Evolutionary conservation across 2,797 vertebrate genomes (phyloP).

Genomic region (Neosilurus mollespiculum): DNA sequence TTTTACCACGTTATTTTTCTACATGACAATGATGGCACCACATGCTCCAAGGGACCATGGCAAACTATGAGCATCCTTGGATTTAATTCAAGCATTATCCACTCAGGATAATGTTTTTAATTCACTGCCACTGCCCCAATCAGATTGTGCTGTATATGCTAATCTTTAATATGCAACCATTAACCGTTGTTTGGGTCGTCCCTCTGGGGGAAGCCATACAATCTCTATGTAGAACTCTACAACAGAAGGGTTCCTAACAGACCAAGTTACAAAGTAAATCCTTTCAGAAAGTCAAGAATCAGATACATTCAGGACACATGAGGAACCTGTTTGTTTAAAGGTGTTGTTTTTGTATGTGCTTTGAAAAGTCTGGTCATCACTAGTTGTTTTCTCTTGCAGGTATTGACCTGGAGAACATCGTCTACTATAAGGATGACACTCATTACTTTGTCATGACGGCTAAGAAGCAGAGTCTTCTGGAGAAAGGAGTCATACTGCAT

Average conservation of each 20-base stretch:
- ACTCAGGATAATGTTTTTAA: too few species aligned
- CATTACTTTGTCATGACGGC: conserved; percentile 99
- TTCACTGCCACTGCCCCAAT: too few species aligned
- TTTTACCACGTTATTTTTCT: too few species aligned
- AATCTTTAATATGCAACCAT: not conserved
- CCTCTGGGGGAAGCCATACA: not conserved
- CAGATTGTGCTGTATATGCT: too few species aligned
- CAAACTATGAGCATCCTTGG: too few species aligned
- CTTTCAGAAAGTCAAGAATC: not conserved
- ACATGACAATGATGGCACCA: too few species aligned
- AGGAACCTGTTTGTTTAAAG: not conserved
- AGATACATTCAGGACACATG: not conserved
- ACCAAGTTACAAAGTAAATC: not conserved
- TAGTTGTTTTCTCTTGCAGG: conserved; percentile 67
- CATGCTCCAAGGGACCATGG: too few species aligned
- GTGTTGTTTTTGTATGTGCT: not conserved
- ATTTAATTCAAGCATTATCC: too few species aligned
- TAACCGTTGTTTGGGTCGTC: not conserved
- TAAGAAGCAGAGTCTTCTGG: conserved; percentile 94
- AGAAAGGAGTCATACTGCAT: conserved; percentile 90
- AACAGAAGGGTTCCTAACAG: not conserved
- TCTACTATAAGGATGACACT: conserved; percentile 97
- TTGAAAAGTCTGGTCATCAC: not conserved
- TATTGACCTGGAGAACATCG: conserved; percentile 95
- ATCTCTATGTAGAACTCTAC: not conserved